Base-by-base conservation (phyloP, 2,113 vertebrate genomes). In the Mus spicilegus region DNA sequence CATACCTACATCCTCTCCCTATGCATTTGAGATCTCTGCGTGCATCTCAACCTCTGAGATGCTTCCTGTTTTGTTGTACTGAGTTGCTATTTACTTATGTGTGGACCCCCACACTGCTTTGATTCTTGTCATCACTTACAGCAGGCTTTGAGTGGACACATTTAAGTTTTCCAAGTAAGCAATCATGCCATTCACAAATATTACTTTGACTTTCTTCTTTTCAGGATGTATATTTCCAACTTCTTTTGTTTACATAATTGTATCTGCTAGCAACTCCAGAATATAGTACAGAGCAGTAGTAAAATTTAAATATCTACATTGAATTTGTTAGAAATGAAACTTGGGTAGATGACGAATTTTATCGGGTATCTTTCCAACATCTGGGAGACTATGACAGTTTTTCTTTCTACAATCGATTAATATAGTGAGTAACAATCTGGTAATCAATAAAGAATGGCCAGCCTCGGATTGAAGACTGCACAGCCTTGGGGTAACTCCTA, bases 261-360 rank as follows among this genome's bases (percentile, higher is more conserved):
- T 30, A 67, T 77, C 19, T 26, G 30, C 19, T 81, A 96, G 22
- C 51, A 92, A 46, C 19, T 42, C 51, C 30, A 92, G 86, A 96
- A 95, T 86, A 85, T 76, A 28, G 85, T 56, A 24, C 3, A 14
- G 49, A 85, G 61, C 33, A 70, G 22, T 67, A 73, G 46, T 69
- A 67, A 95, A 92, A 61, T 46, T 73, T 5, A 91, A 82, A 24
- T 69, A 13, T 49, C 84, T 63, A 6, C 78, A 63, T 20, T 95
- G 51, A 91, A 81, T 94, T 96, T 88, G 73, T 94, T 90, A 88
- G 77, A 46, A 94, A 88, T 84, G 4, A 65, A 96, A 80, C 70
- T 87, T 89, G 42, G 90, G 58, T 81, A 67, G 14, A 90, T 77
- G 8, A 11, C 95, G 46, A 91, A 84, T 92, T 87, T 95, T 67